Percentiles rank a stretch among this genome's conserved stretches.
phyloP scores from a whole-genome alignment of 2,888 invertebrate species.

The Sycophila texana region DNA sequence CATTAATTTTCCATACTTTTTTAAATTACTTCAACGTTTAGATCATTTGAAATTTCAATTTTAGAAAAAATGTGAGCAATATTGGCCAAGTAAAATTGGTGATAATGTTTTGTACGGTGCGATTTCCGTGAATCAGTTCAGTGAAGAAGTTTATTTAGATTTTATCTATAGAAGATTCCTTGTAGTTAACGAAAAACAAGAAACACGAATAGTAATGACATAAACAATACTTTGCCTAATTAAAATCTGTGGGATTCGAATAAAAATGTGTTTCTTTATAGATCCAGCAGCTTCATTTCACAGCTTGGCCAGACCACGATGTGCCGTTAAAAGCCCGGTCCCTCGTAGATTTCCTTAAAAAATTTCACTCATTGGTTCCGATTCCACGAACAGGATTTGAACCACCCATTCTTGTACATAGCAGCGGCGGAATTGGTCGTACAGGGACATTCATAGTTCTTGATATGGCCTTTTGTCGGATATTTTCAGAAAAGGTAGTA shows the following conservation, averaged over 20 bases:
- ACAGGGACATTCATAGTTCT: constrained; percentile 81
- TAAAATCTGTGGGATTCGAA: background rate
- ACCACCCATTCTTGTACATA: constrained; percentile 78
- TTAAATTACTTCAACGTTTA: too few species aligned
- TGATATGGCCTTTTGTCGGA: constrained; percentile 78
- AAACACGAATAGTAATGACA: constrained; percentile 32
- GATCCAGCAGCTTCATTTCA: constrained; percentile 77
- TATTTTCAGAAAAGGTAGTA: constrained; percentile 71
- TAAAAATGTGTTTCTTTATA: constrained; percentile 55
- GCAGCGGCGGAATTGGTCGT: constrained; percentile 80
- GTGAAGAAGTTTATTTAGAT: constrained; percentile 70
- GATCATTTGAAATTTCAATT: background rate
- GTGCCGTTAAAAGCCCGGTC: constrained; percentile 74
- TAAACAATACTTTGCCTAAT: too few species aligned
- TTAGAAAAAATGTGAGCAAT: constrained; percentile 77
- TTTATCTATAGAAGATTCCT: constrained; percentile 71
- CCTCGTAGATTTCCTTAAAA: constrained; percentile 72
- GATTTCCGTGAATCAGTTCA: constrained; percentile 68
- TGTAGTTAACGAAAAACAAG: constrained; percentile 61
- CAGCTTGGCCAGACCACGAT: constrained; percentile 78
- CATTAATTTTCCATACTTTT: background rate
- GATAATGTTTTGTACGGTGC: constrained; percentile 70
- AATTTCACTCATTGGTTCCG: constrained; percentile 60
- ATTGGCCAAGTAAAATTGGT: constrained; percentile 76
- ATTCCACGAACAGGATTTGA: constrained; percentile 70